Percentiles rank a stretch among this genome's conserved stretches.
phyloP scores from a whole-genome alignment of 2,797 vertebrate genomes.

The Yasuhikotakia modesta region DNA sequence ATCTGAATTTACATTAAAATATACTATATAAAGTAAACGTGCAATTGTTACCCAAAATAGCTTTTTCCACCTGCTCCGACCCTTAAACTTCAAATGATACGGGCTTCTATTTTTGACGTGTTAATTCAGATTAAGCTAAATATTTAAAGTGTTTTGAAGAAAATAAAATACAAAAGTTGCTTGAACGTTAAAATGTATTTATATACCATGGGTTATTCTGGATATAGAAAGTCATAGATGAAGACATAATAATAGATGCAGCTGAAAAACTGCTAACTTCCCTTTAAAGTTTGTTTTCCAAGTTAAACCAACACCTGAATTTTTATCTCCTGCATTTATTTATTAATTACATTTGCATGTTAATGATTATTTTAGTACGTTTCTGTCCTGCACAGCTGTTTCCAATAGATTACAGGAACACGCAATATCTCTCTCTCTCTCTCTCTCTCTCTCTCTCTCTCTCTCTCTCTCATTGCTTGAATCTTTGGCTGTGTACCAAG shows the following conservation, averaged over 20 bases:
- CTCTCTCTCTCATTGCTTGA: background rate
- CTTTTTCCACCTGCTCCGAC: too few species aligned
- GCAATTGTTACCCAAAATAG: too few species aligned
- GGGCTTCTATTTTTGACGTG: too few species aligned
- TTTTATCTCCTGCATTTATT: background rate
- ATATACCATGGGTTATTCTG: too few species aligned
- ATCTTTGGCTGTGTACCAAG: background rate
- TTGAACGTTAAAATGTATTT: too few species aligned
- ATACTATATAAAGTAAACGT: too few species aligned
- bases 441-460: background rate
- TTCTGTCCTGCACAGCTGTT: background rate
- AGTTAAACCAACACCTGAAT: background rate
- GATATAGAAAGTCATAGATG: background rate
- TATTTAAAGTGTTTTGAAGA: too few species aligned
- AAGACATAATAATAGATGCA: too few species aligned
- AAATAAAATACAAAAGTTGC: too few species aligned
- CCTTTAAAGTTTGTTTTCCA: background rate
- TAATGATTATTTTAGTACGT: background rate
- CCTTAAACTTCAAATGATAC: too few species aligned
- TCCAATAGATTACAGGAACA: background rate
- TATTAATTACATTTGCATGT: background rate
- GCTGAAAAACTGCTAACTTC: background rate
- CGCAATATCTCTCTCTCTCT: background rate
- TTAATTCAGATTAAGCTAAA: too few species aligned
- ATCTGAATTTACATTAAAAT: too few species aligned